Percentiles rank a stretch among this genome's conserved stretches.
These are phyloP conservation scores for Scaptomyza cyrtandrae DNA, from an alignment of 2,888 invertebrate species.

Conservation along the genomic window DNA sequence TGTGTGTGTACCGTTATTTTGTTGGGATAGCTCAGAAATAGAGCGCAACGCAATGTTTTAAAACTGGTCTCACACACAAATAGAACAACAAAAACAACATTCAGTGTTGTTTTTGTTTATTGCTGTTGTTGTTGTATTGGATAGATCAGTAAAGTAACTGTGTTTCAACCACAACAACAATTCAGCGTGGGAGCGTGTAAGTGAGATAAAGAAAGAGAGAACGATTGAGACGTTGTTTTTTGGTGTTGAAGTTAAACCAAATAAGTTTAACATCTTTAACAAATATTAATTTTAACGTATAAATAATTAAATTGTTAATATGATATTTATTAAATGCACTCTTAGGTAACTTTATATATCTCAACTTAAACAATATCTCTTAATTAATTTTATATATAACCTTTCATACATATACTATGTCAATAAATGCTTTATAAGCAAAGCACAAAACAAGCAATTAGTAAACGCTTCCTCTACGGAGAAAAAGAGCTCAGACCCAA, in stretches of 20 bases:
- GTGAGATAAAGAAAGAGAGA: not conserved
- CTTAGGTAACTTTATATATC: too few relatives aligned
- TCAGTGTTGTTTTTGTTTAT: not conserved
- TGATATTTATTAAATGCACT: too few relatives aligned
- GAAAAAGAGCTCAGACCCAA: not conserved
- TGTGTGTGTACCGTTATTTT: slow-evolving; percentile 69
- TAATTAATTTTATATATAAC: too few relatives aligned
- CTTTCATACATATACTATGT: too few relatives aligned
- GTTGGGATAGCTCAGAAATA: slow-evolving; percentile 79
- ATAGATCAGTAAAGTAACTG: slow-evolving; percentile 65
- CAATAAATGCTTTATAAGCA: slow-evolving; percentile 18
- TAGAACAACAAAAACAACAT: not conserved
- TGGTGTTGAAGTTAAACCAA: too few relatives aligned
- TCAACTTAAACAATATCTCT: too few relatives aligned
- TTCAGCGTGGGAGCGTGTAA: not conserved
- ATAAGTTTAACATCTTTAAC: too few relatives aligned
- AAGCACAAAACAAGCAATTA: slow-evolving; percentile 42
- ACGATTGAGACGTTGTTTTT: too few relatives aligned
- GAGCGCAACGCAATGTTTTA: slow-evolving; percentile 44
- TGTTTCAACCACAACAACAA: not conserved
- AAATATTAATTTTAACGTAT: too few relatives aligned
- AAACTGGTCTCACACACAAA: slow-evolving; percentile 61
- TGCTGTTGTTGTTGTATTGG: slow-evolving; percentile 40
- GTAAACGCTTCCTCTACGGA: not conserved
- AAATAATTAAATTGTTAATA: too few relatives aligned